phyloP scores from a whole-genome alignment of 1,140 invertebrate genomes.

The Octopus sinensis region DNA sequence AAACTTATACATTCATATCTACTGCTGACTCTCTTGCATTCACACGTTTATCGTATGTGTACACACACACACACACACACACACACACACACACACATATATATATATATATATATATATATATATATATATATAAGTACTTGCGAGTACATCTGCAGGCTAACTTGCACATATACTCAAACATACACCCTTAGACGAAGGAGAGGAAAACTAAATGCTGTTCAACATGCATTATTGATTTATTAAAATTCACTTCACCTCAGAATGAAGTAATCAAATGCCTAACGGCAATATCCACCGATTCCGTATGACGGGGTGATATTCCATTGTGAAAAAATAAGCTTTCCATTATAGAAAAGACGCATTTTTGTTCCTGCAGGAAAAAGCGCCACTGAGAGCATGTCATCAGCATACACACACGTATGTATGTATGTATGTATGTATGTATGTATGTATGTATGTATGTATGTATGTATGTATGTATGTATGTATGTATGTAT shows the following conservation, averaged over 20 bases:
- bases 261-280: no score
- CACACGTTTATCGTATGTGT: background rate
- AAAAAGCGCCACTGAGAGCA: no score
- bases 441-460: background rate
- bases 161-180: background rate
- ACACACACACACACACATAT: background rate
- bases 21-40: no score
- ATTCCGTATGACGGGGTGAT: no score
- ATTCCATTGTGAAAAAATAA: no score
- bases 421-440: background rate
- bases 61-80: background rate
- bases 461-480: background rate
- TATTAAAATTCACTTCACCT: no score
- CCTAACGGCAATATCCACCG: no score
- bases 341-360: no score
- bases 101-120: background rate
- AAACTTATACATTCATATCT: no score
- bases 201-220: no score
- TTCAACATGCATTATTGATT: no score
- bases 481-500: background rate
- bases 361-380: no score
- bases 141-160: background rate
- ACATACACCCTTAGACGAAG: background rate
- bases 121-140: background rate
- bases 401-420: background rate